Percentiles rank a stretch among this genome's conserved stretches.
Conservation (phyloP, 2,888 invertebrate genomes). For the Brachypterus glaber region DNA sequence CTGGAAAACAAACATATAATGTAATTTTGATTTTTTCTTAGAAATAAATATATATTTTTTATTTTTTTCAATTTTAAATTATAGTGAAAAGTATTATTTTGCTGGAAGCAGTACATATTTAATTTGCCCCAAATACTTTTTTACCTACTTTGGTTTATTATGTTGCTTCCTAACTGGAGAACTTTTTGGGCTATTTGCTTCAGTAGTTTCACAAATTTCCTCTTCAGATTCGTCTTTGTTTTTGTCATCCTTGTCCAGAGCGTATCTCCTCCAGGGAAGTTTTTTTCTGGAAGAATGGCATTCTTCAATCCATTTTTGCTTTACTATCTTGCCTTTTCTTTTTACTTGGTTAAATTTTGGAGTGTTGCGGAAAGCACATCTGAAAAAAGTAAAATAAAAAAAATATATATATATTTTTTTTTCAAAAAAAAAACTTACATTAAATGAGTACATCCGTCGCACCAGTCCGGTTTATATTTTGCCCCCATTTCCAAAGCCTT, state of each 20-base stretch:
- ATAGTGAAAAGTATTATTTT: no score
- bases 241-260: conserved; percentile 44
- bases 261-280: conserved; percentile 57
- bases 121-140: no score
- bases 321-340: conserved; percentile 55
- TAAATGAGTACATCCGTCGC: conserved; percentile 67
- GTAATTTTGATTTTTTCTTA: no score
- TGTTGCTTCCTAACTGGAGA: conserved; percentile 2
- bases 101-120: no score
- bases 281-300: conserved; percentile 51
- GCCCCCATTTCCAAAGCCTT: conserved; percentile 72
- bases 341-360: conserved; percentile 73
- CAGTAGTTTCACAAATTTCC: conserved; percentile 41
- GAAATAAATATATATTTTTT: no score
- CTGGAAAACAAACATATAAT: no score
- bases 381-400: conserved; percentile 36
- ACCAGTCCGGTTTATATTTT: conserved; percentile 68
- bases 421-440: conserved; percentile 55
- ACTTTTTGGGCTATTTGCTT: conserved; percentile 15
- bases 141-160: no score
- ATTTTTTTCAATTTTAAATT: no score
- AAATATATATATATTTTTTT: conserved; percentile 1
- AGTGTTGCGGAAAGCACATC: conserved; percentile 83
- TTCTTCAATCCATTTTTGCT: conserved; percentile 64
- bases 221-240: conserved; percentile 44